Evolutionary conservation across 2,113 vertebrate genomes (phyloP).

Genomic region (Sialia sialis): DNA sequence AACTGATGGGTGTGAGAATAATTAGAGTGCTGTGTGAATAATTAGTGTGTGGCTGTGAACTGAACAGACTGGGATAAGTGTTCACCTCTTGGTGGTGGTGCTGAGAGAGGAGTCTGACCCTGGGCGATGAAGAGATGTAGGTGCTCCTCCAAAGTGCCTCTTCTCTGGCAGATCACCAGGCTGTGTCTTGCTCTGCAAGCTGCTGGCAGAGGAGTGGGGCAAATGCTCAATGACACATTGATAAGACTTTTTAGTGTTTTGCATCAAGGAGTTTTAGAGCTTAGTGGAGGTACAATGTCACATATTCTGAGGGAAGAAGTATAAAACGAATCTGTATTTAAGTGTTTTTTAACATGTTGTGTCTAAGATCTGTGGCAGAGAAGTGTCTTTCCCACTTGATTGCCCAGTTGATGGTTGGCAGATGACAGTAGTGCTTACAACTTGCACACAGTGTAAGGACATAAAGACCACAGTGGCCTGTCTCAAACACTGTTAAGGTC

Average conservation of each 20-base stretch:
- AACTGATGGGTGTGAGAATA: background rate
- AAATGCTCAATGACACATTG: background rate
- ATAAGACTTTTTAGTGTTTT: background rate
- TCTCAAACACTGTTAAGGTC: background rate
- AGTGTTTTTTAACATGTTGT: background rate
- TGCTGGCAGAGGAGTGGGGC: background rate
- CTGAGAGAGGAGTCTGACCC: background rate
- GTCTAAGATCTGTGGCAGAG: background rate
- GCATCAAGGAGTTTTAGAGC: background rate
- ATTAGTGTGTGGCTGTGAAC: background rate
- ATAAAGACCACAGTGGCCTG: background rate
- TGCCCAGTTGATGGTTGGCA: background rate
- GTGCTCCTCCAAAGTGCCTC: background rate
- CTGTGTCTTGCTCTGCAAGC: background rate
- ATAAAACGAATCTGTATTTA: background rate
- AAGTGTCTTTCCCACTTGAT: background rate
- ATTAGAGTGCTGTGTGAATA: background rate
- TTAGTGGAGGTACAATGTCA: background rate
- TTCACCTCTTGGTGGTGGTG: background rate
- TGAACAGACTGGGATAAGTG: background rate
- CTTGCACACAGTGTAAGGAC: background rate
- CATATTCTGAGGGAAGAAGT: background rate
- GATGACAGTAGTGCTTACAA: background rate
- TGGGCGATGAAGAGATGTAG: accelerated
- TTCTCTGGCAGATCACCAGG: background rate